A percentile compares a stretch with the other conserved stretches of the same genome.
phyloP scores from a whole-genome alignment of 2,797 vertebrate species.

The Zalophus californianus region DNA sequence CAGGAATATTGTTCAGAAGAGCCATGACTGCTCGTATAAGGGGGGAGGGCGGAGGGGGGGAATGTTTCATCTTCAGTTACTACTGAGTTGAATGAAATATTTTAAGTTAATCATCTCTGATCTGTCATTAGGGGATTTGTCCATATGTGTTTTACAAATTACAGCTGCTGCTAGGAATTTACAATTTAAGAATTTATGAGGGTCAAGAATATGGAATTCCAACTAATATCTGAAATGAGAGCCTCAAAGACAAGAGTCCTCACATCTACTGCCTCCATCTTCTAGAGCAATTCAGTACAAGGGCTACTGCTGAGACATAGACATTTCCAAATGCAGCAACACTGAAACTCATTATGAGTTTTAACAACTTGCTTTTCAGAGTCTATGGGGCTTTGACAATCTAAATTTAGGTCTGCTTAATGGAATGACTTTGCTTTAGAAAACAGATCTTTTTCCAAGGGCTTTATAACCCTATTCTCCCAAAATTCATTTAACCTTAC shows the following conservation, averaged over 20 bases:
- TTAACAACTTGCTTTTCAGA: constrained; percentile 68
- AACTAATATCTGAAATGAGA: constrained; percentile 22
- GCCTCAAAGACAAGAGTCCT: constrained; percentile 34
- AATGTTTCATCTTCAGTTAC: constrained; percentile 77
- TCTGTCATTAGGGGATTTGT: constrained; percentile 3
- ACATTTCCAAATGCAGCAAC: constrained; percentile 50
- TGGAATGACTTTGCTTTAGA: constrained; percentile 67
- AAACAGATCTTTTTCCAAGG: constrained; percentile 62
- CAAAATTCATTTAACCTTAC: constrained; percentile 43
- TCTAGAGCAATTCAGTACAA: not conserved
- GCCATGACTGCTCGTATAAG: not conserved
- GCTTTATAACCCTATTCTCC: constrained; percentile 37
- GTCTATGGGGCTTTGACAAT: constrained; percentile 53
- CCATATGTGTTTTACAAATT: constrained; percentile 28
- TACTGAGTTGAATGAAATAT: constrained; percentile 81
- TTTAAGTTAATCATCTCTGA: constrained; percentile 80
- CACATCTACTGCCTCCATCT: not conserved
- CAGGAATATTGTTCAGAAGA: not conserved
- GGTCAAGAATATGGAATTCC: constrained; percentile 61
- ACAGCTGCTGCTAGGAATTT: constrained; percentile 50
- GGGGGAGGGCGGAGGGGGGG: not conserved
- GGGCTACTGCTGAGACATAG: constrained; percentile 20
- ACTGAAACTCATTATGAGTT: constrained; percentile 61
- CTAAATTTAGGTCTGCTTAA: constrained; percentile 76
- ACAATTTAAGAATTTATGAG: constrained; percentile 68